Conservation (phyloP, 2,113 vertebrate species). For the Dromas ardeola region DNA sequence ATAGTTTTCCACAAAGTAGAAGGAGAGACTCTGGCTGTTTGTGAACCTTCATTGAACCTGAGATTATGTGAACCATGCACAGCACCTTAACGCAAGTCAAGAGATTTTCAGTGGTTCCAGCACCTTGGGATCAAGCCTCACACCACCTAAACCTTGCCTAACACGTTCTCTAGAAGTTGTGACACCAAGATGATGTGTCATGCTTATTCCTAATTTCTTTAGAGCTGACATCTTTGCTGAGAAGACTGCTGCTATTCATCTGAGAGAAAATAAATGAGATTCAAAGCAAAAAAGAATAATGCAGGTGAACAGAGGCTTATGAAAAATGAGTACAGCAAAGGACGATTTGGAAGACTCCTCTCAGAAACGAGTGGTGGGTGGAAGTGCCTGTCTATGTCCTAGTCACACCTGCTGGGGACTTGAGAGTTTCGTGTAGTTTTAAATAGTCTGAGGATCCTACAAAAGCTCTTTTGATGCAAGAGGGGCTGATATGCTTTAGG, state of each 20-base stretch:
- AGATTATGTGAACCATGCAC: not conserved
- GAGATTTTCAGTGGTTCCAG: not conserved
- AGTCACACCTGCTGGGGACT: not conserved
- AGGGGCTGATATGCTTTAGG: not conserved
- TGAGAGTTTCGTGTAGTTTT: not conserved
- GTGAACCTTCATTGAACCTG: not conserved
- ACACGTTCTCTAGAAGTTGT: not conserved
- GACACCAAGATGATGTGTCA: not conserved
- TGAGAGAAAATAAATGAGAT: not conserved
- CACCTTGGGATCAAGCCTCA: not conserved
- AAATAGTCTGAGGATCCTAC: not conserved
- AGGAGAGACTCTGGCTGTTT: not conserved
- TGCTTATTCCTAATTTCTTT: not conserved
- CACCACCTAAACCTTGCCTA: not conserved
- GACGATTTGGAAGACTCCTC: not conserved
- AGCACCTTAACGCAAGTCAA: not conserved
- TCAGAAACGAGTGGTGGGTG: not conserved
- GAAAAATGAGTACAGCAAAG: not conserved
- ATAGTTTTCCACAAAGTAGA: not conserved
- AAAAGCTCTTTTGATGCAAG: not conserved
- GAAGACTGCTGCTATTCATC: not conserved
- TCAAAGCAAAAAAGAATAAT: not conserved
- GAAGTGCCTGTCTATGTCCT: not conserved
- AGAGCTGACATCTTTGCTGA: not conserved
- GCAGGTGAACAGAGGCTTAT: not conserved